Evolutionary conservation across 2,888 invertebrate species (phyloP), one percentile per base, ranked within the genome.

Genomic region (Hyalella azteca): DNA sequence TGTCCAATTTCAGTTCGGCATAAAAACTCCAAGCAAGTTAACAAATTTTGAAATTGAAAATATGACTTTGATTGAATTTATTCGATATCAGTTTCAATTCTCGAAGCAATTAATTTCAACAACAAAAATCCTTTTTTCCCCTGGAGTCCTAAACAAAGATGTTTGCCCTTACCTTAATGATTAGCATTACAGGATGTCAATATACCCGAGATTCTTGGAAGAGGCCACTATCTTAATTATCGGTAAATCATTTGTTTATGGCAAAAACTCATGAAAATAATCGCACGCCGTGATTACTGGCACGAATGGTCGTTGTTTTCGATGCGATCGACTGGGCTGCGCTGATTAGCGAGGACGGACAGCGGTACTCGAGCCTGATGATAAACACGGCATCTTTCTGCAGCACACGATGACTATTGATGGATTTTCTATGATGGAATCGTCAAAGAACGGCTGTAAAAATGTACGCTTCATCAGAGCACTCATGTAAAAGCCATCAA

Each of bases 181-280:
- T 32, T 32, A 1, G 36, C 36, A 66, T 36, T 66, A 36, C 66
- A 13, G 36, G 36, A 36, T n/a, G 66, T 36, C 66, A 66, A 66
- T 66, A 66, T 32, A 36, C n/a, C n/a, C 19, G 36, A 36, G 66
- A 36, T 66, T 36, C 66, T 9, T 66, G 36, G 36, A 15, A 66
- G 36, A 66, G 36, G 66, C 19, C 29, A 36, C n/a, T 36, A 66
- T 66, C 39, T 45, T 41, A 75, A 75, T 75, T 75, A 75, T 75
- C 45, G 75, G 75, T 45, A 75, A 41, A 41, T 75, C 75, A 75
- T 75, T 75, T 41, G 15, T 29, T 36, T 36, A 36, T 66, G 66
- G 66, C 22, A 66, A 66, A 45, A 66, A 66, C 36, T 66, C 19
- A 3, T 36, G 36, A 66, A 66, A 66, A 66, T 66, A 66, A 36